These are phyloP conservation scores for Channa argus DNA, from an alignment of 2,113 vertebrate species.

Conservation along the genomic window DNA sequence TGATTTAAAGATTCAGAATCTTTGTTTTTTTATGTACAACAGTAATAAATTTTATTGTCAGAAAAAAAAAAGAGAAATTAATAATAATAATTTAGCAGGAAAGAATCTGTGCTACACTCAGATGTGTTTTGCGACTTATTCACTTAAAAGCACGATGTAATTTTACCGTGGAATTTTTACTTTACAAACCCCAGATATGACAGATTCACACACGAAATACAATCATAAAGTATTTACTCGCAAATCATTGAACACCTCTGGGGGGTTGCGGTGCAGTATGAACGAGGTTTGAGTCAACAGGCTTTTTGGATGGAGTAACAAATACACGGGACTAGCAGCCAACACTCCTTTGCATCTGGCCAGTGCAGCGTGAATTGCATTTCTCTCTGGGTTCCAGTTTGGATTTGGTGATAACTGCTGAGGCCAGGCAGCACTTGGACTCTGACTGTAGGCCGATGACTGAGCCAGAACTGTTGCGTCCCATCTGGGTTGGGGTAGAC, in stretches of 20 bases:
- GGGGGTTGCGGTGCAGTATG: constrained; percentile 8
- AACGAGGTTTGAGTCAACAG: constrained; percentile 43
- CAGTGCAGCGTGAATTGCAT: constrained; percentile 64
- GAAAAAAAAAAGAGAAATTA: neutral
- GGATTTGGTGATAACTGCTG: constrained; percentile 70
- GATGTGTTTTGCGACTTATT: constrained; percentile 9
- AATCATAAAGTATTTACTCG: constrained; percentile 26
- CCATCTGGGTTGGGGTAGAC: constrained; percentile 69
- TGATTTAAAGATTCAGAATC: neutral
- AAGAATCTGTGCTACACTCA: neutral
- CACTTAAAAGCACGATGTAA: constrained; percentile 5
- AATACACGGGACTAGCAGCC: constrained; percentile 30
- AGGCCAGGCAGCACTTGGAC: constrained; percentile 71
- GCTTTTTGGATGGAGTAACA: constrained; percentile 35
- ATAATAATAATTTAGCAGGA: neutral
- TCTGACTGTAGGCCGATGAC: constrained; percentile 26
- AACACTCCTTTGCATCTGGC: constrained; percentile 55
- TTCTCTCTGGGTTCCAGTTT: constrained; percentile 76
- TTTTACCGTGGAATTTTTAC: constrained; percentile 2
- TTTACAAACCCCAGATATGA: constrained; percentile 27
- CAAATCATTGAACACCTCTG: neutral
- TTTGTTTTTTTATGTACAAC: neutral
- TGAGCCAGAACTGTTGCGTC: constrained; percentile 71
- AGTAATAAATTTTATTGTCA: no score
- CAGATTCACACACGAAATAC: constrained; percentile 24